Conservation (phyloP, 2,797 vertebrate genomes). For the Thalassophryne amazonica region DNA sequence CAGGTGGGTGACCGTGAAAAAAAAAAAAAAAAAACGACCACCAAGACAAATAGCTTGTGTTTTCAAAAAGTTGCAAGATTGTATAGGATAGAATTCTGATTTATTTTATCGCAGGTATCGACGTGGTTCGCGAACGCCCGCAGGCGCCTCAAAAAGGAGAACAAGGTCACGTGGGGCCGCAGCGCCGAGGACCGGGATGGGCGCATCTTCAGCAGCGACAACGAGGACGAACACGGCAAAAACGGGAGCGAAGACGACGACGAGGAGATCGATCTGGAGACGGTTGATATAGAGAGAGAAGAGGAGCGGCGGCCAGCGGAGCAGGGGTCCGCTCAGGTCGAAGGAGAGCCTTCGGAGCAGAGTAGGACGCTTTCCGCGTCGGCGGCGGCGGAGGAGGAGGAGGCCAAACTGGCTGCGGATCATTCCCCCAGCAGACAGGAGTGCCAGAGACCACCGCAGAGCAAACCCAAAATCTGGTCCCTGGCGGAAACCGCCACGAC, state of each 20-base stretch:
- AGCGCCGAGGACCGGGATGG: conserved; percentile 93
- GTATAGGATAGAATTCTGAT: not conserved
- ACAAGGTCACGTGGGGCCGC: conserved; percentile 95
- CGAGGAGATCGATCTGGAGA: conserved; percentile 97
- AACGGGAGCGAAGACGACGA: conserved; percentile 91
- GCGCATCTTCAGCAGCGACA: conserved; percentile 93
- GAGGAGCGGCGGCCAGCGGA: conserved; percentile 84
- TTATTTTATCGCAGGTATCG: conserved; percentile 79
- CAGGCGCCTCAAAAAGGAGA: conserved; percentile 91
- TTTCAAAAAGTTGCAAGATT: too few relatives aligned
- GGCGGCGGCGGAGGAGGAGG: too few relatives aligned
- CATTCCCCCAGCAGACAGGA: conserved; percentile 79
- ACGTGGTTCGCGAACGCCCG: conserved; percentile 95
- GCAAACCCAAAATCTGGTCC: conserved; percentile 99
- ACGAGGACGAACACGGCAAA: conserved; percentile 91
- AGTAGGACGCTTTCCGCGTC: conserved; percentile 79
- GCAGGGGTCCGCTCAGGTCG: conserved; percentile 79
- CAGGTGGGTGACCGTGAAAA: conserved; percentile 87
- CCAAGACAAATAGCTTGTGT: too few relatives aligned
- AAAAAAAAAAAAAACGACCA: too few relatives aligned
- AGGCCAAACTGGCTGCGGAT: conserved; percentile 77
- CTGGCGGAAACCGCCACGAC: conserved; percentile 96
- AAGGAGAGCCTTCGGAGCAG: conserved; percentile 75
- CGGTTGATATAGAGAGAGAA: conserved; percentile 88
- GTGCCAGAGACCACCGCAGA: conserved; percentile 85